Conservation (phyloP, 1,140 invertebrate species). For the Agrypnia vestita region DNA sequence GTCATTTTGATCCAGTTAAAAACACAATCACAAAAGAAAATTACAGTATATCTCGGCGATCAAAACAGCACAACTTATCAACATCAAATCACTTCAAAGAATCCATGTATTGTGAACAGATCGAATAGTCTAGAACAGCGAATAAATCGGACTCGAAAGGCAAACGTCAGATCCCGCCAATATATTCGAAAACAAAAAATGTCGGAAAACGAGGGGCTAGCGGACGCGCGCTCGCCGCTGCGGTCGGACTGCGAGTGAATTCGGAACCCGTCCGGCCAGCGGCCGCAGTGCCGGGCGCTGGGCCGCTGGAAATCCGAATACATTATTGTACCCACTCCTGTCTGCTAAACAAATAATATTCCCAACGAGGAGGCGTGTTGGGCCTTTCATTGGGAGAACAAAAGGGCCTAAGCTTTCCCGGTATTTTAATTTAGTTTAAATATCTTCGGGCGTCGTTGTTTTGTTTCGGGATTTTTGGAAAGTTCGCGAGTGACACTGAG, state of each 20-base stretch:
- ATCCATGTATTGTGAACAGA: background rate
- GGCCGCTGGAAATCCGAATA: constrained; percentile 39
- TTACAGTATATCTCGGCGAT: background rate
- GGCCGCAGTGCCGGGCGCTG: constrained; percentile 14
- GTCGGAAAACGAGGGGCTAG: background rate
- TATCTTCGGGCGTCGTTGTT: background rate
- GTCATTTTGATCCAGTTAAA: constrained; percentile 26
- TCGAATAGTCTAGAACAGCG: background rate
- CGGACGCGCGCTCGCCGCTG: background rate
- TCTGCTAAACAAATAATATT: constrained; percentile 61
- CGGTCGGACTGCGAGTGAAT: background rate
- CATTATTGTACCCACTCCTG: constrained; percentile 23
- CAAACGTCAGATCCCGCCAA: constrained; percentile 41
- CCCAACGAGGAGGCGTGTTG: constrained; percentile 58
- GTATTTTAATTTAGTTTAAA: constrained; percentile 8
- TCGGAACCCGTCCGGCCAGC: background rate
- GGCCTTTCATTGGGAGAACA: background rate
- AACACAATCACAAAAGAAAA: background rate
- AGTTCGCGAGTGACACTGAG: no score
- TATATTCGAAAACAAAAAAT: constrained; percentile 4
- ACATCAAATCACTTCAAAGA: background rate
- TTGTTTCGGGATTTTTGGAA: background rate
- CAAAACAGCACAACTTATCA: background rate
- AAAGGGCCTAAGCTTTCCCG: constrained; percentile 29
- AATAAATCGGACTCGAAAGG: no score